Evolutionary conservation across 2,888 invertebrate species (phyloP), one percentile per base, ranked within the genome.

Genomic region (Baccha elongata): DNA sequence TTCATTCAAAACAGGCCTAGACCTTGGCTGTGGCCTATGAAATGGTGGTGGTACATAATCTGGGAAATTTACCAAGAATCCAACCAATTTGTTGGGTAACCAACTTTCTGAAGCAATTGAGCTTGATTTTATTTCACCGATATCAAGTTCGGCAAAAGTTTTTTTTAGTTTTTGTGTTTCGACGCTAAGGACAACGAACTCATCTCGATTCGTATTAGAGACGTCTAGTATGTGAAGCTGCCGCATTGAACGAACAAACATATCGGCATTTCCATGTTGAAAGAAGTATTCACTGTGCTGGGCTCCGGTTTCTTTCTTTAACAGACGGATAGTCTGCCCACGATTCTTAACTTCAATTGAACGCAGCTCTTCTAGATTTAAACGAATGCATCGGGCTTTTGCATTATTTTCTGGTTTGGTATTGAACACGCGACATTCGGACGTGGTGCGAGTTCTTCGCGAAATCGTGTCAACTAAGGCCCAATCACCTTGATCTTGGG

Each of bases 71-170:
- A 88, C 88, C 15, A 91, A 81, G n/a, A 91, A 87, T 1, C 89
- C 89, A 1, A 87, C 88, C 48, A 90, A 85, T 53, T 88, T 88
- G 68, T 89, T 88, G n/a, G 89, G 88, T 52, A 91, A 71, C 90
- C 91, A 90, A 26, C 90, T 88, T 0, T 90, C 89, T 2, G 87
- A 86, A 0, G 86, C 86, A 35, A 87, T 40, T 0, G 87, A 86
- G 35, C 87, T 88, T 1, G 89, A 85, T 67, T 91, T 91, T 5
- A 91, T 91, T 55, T 91, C 91, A 6, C 89, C 91, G 76, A 98
- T 93, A 88, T 97, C 94, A 83, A 98, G 90, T 86, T 97, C 97
- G 3, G 96, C 96, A 88, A 98, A 98, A 0, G 98, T 97, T 88
- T 94, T 94, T 85, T 95, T 95, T 83, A 98, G 89, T 23, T 95